phyloP scores from a whole-genome alignment of 1,140 invertebrate genomes.

The Palaemon carinicauda region DNA sequence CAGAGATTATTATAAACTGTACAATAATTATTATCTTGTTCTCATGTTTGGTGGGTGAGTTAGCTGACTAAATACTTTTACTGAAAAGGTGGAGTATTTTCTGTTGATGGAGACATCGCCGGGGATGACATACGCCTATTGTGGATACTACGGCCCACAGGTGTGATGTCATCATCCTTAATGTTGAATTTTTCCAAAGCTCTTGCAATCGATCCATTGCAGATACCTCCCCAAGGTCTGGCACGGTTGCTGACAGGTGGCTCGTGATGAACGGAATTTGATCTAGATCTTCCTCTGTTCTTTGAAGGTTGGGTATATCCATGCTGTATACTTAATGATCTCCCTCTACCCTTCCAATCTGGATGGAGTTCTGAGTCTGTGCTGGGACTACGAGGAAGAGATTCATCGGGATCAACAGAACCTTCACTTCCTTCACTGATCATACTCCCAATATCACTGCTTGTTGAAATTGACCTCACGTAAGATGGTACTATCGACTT shows the following conservation, averaged over 20 bases:
- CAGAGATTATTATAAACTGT: not conserved
- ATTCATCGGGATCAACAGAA: constrained; percentile 18
- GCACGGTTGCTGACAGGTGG: constrained; percentile 19
- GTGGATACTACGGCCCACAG: not conserved
- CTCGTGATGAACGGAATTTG: constrained; percentile 22
- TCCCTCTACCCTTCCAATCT: constrained; percentile 12
- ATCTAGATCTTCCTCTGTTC: constrained; percentile 17
- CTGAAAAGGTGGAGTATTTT: not conserved
- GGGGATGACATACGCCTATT: constrained; percentile 21
- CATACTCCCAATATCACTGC: constrained; percentile 45
- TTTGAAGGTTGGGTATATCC: not conserved
- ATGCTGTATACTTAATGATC: not conserved
- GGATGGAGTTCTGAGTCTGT: not conserved
- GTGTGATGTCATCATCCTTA: constrained; percentile 23
- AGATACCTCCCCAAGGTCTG: constrained; percentile 55
- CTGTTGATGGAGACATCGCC: constrained; percentile 23
- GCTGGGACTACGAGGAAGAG: constrained; percentile 7
- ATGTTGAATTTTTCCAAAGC: constrained; percentile 58
- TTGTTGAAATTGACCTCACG: constrained; percentile 28
- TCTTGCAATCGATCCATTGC: constrained; percentile 52
- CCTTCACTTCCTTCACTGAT: constrained; percentile 37
- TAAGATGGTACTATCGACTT: not conserved
- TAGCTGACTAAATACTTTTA: not conserved
- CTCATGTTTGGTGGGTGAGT: not conserved
- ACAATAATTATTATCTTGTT: too few relatives aligned